Conservation (phyloP, 2,113 vertebrate species). For the Corythornis vintsioides region DNA sequence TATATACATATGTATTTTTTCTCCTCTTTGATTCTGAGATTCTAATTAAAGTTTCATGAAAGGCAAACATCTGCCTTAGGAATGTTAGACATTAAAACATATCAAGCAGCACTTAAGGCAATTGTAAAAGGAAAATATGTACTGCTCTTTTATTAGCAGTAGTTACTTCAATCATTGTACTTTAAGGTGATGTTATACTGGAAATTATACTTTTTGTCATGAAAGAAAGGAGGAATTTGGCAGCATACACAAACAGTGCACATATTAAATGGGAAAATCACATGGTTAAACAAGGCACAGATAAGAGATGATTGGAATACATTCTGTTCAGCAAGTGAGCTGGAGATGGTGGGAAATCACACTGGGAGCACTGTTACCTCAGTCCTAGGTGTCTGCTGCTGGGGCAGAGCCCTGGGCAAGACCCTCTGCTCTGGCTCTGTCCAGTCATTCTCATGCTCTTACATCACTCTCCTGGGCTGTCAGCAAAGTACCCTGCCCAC, state of each 20-base stretch:
- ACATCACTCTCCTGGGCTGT: background rate
- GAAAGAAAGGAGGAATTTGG: conserved; percentile 2
- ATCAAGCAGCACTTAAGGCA: conserved; percentile 2
- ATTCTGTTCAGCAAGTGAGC: background rate
- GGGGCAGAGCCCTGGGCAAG: accelerated
- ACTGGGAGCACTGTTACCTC: background rate
- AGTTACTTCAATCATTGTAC: conserved; percentile 17
- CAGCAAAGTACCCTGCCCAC: background rate
- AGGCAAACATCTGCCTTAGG: conserved; percentile 34
- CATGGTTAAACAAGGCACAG: background rate
- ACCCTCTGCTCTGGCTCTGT: background rate
- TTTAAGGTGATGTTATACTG: conserved; percentile 14
- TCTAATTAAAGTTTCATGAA: conserved; percentile 36
- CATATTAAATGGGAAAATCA: conserved; percentile 16
- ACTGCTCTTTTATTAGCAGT: background rate
- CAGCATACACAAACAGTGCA: background rate
- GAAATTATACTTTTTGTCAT: background rate
- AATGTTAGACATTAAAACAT: background rate
- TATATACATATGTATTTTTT: background rate
- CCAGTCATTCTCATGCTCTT: background rate
- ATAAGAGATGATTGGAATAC: background rate
- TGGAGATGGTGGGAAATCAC: background rate
- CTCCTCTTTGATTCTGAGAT: background rate
- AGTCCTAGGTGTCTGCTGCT: background rate
- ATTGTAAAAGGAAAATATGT: conserved; percentile 18